A percentile compares a stretch with the other conserved stretches of the same genome.
These are phyloP conservation scores for Drosophila leonis DNA, from an alignment of 2,888 invertebrate species.

Conservation along the genomic window DNA sequence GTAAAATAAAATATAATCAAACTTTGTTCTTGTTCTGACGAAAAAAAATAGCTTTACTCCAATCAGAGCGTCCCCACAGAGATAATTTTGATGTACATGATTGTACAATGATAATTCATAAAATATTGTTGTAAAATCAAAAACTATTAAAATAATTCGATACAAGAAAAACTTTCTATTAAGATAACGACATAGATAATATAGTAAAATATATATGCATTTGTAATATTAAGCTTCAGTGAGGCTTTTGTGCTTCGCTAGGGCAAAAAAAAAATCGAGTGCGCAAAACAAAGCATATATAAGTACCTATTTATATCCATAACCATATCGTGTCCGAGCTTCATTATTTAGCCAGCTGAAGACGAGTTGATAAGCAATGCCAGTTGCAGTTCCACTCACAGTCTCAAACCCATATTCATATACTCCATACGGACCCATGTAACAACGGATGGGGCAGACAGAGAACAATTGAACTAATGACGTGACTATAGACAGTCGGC, in stretches of 20 bases:
- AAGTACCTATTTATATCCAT: conserved; percentile 10
- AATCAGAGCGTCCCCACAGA: no score
- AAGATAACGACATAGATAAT: no score
- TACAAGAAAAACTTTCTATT: no score
- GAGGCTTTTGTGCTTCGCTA: not conserved
- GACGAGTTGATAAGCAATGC: conserved; percentile 75
- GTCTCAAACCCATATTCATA: conserved; percentile 5
- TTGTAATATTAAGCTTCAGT: not conserved
- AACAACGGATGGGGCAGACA: conserved; percentile 43
- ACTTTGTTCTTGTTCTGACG: no score
- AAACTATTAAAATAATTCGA: no score
- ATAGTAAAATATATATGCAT: not conserved
- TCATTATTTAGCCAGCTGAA: conserved; percentile 68
- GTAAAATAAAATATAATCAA: no score
- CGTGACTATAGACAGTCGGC: conserved; percentile 76
- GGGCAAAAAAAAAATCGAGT: not conserved
- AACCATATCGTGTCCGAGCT: conserved; percentile 62
- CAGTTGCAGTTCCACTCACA: conserved; percentile 20
- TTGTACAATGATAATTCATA: no score
- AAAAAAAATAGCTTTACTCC: no score
- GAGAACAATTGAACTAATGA: conserved; percentile 78
- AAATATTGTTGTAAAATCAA: no score
- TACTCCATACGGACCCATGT: conserved; percentile 38
- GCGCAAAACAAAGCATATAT: not conserved
- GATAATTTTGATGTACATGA: no score